These are phyloP conservation scores for Eulemur coronatus DNA, from an alignment of 2,797 vertebrate genomes.

Conservation along the genomic window DNA sequence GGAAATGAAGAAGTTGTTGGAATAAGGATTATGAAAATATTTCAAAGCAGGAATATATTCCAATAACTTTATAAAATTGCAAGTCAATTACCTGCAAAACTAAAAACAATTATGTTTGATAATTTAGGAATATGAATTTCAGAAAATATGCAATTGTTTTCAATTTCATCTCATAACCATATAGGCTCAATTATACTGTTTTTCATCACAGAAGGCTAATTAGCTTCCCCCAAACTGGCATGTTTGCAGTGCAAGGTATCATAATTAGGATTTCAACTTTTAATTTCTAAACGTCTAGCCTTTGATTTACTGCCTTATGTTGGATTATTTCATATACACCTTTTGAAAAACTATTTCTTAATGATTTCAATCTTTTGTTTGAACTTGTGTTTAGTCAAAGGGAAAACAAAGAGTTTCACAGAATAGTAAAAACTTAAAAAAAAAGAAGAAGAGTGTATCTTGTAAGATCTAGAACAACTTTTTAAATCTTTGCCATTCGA, in stretches of 20 bases:
- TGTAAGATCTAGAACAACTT: neutral
- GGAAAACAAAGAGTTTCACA: neutral
- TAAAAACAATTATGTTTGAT: conserved; percentile 45
- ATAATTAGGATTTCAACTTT: conserved; percentile 43
- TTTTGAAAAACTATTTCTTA: conserved; percentile 1
- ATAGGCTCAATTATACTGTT: conserved; percentile 43
- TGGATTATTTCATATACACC: neutral
- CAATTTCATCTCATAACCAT: conserved; percentile 61
- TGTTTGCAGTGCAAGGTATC: neutral
- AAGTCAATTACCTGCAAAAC: conserved; percentile 63
- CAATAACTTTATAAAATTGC: conserved; percentile 46
- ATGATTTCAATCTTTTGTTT: conserved; percentile 2
- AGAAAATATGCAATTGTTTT: conserved; percentile 69
- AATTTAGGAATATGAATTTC: conserved; percentile 62
- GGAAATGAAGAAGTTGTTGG: neutral
- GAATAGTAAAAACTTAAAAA: neutral
- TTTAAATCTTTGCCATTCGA: neutral
- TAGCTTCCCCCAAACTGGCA: conserved; percentile 40
- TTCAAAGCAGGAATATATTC: neutral
- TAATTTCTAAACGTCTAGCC: neutral
- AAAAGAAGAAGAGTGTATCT: neutral
- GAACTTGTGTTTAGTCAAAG: neutral
- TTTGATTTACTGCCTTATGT: neutral
- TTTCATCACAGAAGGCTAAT: conserved; percentile 63
- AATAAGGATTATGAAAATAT: conserved; percentile 36